These are phyloP conservation scores for Enteromius viviparus DNA, from an alignment of 2,797 vertebrate species.

Conservation along the genomic window DNA sequence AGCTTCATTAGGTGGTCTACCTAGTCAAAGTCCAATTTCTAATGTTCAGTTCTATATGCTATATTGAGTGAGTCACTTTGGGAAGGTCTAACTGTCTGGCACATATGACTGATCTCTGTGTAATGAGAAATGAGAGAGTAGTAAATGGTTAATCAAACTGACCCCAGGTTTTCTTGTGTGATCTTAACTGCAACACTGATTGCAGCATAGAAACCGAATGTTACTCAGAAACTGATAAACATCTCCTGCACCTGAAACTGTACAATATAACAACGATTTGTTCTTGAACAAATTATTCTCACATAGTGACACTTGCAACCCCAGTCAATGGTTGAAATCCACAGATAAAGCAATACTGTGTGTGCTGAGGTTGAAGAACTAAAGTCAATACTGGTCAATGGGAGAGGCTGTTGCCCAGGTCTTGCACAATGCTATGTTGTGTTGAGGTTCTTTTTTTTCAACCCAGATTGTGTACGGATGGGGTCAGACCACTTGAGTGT, in stretches of 20 bases:
- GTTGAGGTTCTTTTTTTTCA: constrained; percentile 26
- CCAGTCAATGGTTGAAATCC: background rate
- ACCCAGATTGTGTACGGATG: constrained; percentile 31
- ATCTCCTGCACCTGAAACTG: background rate
- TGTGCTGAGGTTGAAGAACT: constrained; percentile 19
- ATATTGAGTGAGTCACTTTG: constrained; percentile 34
- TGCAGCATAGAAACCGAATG: background rate
- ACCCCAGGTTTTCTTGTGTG: constrained; percentile 5
- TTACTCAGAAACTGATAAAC: background rate
- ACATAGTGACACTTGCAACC: background rate
- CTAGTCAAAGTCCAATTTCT: constrained; percentile 14
- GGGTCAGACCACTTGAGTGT: constrained; percentile 53
- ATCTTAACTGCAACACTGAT: constrained; percentile 12
- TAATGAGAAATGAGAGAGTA: constrained; percentile 1
- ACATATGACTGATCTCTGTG: constrained; percentile 6
- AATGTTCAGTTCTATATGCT: constrained; percentile 15
- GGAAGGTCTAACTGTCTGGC: constrained; percentile 31
- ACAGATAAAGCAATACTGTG: constrained; percentile 29
- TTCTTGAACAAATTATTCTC: background rate
- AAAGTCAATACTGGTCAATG: constrained; percentile 25
- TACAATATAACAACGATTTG: background rate
- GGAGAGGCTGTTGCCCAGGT: background rate
- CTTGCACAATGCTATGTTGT: background rate
- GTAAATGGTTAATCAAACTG: constrained; percentile 36
- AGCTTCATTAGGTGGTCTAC: constrained; percentile 28